A percentile compares a stretch with the other conserved stretches of the same genome.
Conservation (phyloP, 2,113 vertebrate genomes). For the Bambusicola thoracicus region DNA sequence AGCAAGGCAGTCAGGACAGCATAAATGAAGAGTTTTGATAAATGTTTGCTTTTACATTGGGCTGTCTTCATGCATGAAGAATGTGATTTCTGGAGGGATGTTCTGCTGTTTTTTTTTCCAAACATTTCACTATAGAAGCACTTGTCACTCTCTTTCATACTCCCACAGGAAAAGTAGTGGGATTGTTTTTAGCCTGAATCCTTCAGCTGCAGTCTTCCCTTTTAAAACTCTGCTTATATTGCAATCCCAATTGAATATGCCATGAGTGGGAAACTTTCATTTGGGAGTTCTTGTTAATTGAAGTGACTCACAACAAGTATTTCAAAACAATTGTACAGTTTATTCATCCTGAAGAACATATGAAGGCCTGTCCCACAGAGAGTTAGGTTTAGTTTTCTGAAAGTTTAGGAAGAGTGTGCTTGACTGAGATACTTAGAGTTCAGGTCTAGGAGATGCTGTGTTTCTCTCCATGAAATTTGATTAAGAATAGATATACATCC, state of each 20-base stretch:
- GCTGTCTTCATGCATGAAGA: not conserved
- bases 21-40: not conserved
- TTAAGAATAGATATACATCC: not conserved
- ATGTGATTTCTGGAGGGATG: not conserved
- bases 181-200: slow-evolving; percentile 3
- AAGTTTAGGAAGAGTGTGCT: slow-evolving; percentile 24
- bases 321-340: slow-evolving; percentile 51
- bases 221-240: not conserved
- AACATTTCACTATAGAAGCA: fast-evolving
- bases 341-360: slow-evolving; percentile 54
- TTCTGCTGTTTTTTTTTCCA: not conserved
- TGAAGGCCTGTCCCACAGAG: not conserved
- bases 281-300: slow-evolving; percentile 53
- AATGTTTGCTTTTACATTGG: not conserved
- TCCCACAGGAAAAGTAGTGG: not conserved
- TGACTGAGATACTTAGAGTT: slow-evolving; percentile 38
- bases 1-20: not conserved
- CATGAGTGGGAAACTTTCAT: not conserved
- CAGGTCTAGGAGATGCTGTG: not conserved
- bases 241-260: not conserved
- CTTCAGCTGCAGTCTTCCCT: not conserved
- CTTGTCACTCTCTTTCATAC: not conserved
- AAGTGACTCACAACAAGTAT: slow-evolving; percentile 11
- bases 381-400: not conserved
- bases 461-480: not conserved